Evolutionary conservation across 2,113 vertebrate species (phyloP), one percentile per base, ranked within the genome.

Genomic region (Budorcas taxicolor): DNA sequence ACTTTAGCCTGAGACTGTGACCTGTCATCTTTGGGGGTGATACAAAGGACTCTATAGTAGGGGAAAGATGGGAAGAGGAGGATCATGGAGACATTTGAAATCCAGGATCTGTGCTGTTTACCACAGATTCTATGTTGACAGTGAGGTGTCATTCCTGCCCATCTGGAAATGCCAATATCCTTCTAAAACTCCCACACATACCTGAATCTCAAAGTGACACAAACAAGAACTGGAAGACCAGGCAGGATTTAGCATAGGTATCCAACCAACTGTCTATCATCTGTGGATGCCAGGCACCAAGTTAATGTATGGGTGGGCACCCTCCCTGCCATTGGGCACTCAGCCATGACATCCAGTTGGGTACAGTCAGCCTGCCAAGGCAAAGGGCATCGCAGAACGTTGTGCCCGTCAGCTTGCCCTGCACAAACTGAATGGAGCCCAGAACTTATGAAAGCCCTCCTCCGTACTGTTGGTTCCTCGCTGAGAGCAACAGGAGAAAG

Each of bases 151-250:
- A 31, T 74, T 90, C 90, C 55, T 85, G 29, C 31, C 64, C n/a
- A 14, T 83, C 53, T 74, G 50, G 29, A 94, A 91, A 81, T 74
- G 17, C 40, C 82, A 81, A 74, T 36, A 55, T 90, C 78, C 71
- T 93, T 55, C 71, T 86, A 45, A 87, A 50, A 60, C 27, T 71
- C 76, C 40, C 64, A 76, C 47, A 57, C 19, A 83, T 25, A 76
- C 13, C n/a, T 90, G 90, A 40, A 93, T 80, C 92, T 90, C 31
- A 91, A 74, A 95, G 19, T 91, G 95, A 97, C 88, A 95, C 36
- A 43, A 78, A 52, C 25, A 91, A 94, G 91, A 36, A 91, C 19
- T 23, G 50, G 40, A 45, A 52, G 4, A 52, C 43, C 29, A 45
- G 60, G 76, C 47, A 88, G 74, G 55, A 43, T 29, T 40, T 82